Evolutionary conservation across 2,888 invertebrate species (phyloP).

Genomic region (Apantesis nais): DNA sequence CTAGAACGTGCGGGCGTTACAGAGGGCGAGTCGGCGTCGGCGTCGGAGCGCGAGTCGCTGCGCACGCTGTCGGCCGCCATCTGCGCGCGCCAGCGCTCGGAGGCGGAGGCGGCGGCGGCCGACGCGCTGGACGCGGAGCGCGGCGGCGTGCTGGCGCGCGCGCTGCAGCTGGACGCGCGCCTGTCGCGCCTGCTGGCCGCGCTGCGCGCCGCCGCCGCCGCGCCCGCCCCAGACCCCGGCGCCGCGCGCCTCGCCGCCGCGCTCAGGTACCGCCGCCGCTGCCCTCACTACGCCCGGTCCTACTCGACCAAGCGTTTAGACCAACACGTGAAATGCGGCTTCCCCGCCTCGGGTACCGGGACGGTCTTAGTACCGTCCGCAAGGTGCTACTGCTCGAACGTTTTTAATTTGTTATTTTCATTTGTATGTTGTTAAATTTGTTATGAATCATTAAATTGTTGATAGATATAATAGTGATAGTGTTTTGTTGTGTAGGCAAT

Average conservation of each 20-base stretch:
- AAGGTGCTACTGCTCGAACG: no score
- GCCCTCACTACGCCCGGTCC: no score
- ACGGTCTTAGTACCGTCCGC: no score
- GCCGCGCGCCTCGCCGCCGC: slow-evolving; percentile 57
- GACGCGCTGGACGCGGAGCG: slow-evolving; percentile 57
- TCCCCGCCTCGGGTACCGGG: no score
- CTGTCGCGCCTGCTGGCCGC: slow-evolving; percentile 57
- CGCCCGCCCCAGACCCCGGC: slow-evolving; percentile 87
- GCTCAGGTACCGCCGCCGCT: slow-evolving; percentile 85
- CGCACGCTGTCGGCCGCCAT: slow-evolving; percentile 92
- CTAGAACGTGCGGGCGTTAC: no score
- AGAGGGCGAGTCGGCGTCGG: slow-evolving; percentile 67
- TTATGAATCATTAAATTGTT: no score
- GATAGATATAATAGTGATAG: no score
- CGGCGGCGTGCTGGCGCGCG: slow-evolving; percentile 88
- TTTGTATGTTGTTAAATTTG: no score
- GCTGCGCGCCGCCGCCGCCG: slow-evolving; percentile 88
- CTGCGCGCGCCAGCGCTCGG: slow-evolving; percentile 89
- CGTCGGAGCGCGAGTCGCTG: slow-evolving; percentile 88
- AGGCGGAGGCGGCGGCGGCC: slow-evolving; percentile 82
- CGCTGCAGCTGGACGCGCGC: slow-evolving; percentile 85
- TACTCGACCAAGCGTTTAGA: no score
- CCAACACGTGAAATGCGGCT: no score
- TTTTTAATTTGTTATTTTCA: no score
- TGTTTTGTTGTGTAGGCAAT: no score